Evolutionary conservation across 2,113 vertebrate species (phyloP), one percentile per base, ranked within the genome.

Genomic region (Protobothrops mucrosquamatus): DNA sequence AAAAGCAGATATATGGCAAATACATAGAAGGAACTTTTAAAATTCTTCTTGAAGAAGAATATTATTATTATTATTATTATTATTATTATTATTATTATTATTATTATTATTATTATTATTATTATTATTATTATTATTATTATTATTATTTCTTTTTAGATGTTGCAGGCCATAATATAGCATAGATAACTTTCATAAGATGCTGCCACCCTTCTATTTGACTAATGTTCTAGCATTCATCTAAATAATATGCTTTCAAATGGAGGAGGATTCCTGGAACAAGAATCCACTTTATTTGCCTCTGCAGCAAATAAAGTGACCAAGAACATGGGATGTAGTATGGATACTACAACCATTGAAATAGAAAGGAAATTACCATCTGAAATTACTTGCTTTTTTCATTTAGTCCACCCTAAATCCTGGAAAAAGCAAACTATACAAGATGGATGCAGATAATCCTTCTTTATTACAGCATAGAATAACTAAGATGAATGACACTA

Each of bases 221-320:
- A 64, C 48, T 3, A 43, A 81, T 81, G 15, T 81, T 87, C 55
- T 39, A 87, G 46, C 29, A 64, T 91, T 29, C 43, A 43, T 89
- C 88, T 39, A 57, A 89, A 59, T 14, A 89, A 89, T 1, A 12
- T 43, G 12, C 8, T 18, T 5, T 7, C 29, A 61, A n/a, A 64
- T 23, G 15, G 34, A 39, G 74, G 95, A 94, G 61, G 52, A 91
- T 87, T 94, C 39, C 29, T 52, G n/a, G 29, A 23, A 92, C 29
- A 74, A 46, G 51, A 23, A 51, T 51, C 48, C 1, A 51, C 8
- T 51, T 34, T 55, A 24, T 15, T 51, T 29, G 54, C 26, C 10
- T 91, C 34, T 56, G 6, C 23, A 92, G 29, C 48, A 69, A 52
- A 64, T 43, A 87, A 6, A 43, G 18, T 43, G 23, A 4, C 51